A percentile compares a stretch with the other conserved stretches of the same genome.
Evolutionary conservation across 2,888 invertebrate species (phyloP).

Genomic region (Drosophila subsilvestris): DNA sequence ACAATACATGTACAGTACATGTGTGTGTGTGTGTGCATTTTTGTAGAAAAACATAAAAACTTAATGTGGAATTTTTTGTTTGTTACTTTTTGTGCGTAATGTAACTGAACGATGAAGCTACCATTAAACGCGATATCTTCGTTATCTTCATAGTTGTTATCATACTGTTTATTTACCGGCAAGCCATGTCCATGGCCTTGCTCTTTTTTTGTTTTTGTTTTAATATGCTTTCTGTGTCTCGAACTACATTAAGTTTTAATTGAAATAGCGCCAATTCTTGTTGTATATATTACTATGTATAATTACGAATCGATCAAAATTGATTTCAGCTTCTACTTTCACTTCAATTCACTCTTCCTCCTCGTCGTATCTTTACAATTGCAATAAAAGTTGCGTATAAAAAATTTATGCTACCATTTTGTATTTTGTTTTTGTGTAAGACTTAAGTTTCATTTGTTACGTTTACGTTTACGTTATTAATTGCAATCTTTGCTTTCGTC

Average conservation of each 20-base stretch:
- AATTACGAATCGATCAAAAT: constrained; percentile 53
- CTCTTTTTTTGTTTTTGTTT: constrained; percentile 17
- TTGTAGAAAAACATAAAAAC: constrained; percentile 37
- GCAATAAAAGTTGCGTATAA: constrained; percentile 77
- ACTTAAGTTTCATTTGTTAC: constrained; percentile 61
- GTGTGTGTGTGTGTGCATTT: constrained; percentile 18
- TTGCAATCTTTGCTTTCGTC: constrained; percentile 54
- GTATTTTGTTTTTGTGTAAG: constrained; percentile 47
- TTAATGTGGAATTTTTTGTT: constrained; percentile 50
- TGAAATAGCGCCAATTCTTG: constrained; percentile 74
- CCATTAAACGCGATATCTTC: constrained; percentile 29
- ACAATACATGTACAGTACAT: constrained; percentile 5
- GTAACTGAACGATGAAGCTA: constrained; percentile 25
- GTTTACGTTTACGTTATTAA: constrained; percentile 47
- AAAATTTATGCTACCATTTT: constrained; percentile 72
- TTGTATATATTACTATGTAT: constrained; percentile 51
- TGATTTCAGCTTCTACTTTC: constrained; percentile 39
- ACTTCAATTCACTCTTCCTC: not conserved
- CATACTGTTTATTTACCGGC: constrained; percentile 54
- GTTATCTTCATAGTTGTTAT: constrained; percentile 52
- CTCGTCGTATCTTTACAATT: constrained; percentile 60
- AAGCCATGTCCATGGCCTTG: constrained; percentile 38
- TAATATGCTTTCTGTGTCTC: constrained; percentile 55
- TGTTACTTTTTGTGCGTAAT: constrained; percentile 18
- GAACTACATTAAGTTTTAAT: constrained; percentile 65